Evolutionary conservation across 35 echinoderm and acorn worm genomes (phyloP).

Genomic region (Ptychodera flava): DNA sequence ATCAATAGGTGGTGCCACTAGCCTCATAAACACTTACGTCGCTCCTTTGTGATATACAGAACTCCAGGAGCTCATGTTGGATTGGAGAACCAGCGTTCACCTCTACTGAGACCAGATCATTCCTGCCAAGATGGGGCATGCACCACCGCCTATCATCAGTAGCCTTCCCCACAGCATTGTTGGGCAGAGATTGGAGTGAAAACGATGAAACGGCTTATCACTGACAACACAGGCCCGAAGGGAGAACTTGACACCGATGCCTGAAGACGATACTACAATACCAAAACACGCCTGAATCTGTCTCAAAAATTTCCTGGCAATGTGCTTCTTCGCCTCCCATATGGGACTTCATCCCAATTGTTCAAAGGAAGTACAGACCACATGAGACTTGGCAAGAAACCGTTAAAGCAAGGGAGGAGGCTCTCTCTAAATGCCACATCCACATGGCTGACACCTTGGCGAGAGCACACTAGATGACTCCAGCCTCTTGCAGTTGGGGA

Average conservation of each 20-base stretch:
- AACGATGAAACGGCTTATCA: too few species aligned
- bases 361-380: slow-evolving; percentile 13
- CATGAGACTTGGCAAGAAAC: not conserved
- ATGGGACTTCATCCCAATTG: slow-evolving; percentile 27
- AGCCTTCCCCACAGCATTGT: slow-evolving; percentile 16
- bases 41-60: slow-evolving; percentile 43
- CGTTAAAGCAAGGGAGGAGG: too few species aligned
- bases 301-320: too few species aligned
- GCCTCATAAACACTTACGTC: slow-evolving; percentile 26
- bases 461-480: slow-evolving; percentile 19
- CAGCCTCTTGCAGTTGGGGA: slow-evolving; percentile 19
- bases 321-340: slow-evolving; percentile 32
- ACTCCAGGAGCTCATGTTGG: too few species aligned
- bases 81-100: too few species aligned
- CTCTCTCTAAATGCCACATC: slow-evolving; percentile 11
- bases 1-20: not conserved
- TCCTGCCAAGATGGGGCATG: slow-evolving; percentile 22
- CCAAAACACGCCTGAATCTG: slow-evolving; percentile 38
- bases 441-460: not conserved
- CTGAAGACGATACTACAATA: slow-evolving; percentile 40
- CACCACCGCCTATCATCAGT: too few species aligned
- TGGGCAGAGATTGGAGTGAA: slow-evolving; percentile 8
- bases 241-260: too few species aligned
- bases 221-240: too few species aligned
- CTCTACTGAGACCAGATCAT: too few species aligned